Base-by-base conservation (phyloP, 2,888 invertebrate genomes). In the Aleiodes leptofemur region DNA sequence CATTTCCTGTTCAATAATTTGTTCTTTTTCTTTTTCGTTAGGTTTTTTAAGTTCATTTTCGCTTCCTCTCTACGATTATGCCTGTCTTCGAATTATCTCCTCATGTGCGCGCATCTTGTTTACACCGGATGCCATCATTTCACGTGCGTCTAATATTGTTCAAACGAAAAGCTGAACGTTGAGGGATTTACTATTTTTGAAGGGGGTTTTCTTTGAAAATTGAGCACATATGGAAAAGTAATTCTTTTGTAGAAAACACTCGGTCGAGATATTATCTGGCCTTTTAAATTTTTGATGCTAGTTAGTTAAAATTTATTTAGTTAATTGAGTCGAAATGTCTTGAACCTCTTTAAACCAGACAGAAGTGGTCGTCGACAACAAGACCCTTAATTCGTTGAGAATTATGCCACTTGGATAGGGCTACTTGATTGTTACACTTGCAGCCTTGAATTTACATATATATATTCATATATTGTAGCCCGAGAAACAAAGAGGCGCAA, bases 361-460 rank as follows among this genome's bases (percentile, higher is more conserved):
- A 23, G 23, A 23, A 23, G 23, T 23, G 23, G 23, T 23, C 23
- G 23, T 23, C 23, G 23, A 23, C 53, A 72, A 34, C 74, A 68
- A 72, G 76, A 75, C 71, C 43, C 43, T 43, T 11, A 43, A 43
- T 78, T 74, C 77, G 69, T 6, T 7, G 11, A n/a, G 55, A 55
- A 57, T 57, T 9, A 57, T 29, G 57, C 57, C 23, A 16, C 59
- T 16, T 50, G 16, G 56, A 16, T 14, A 53, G 13, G 5, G 9
- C 53, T 53, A 11, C 5, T 53, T 53, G 13, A 38, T 61, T 11
- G 38, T n/a, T 38, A 0, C 38, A 38, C 61, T 38, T 38, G 8
- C 11, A 61, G n/a, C 48, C 31, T 5, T 48, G 13, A 29, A 50
- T 43, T 14, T 68, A 29, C 79, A 82, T 82, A 82, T 84, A 23